Evolutionary conservation across 2,113 vertebrate species (phyloP).

Genomic region (Erythrolamprus reginae): DNA sequence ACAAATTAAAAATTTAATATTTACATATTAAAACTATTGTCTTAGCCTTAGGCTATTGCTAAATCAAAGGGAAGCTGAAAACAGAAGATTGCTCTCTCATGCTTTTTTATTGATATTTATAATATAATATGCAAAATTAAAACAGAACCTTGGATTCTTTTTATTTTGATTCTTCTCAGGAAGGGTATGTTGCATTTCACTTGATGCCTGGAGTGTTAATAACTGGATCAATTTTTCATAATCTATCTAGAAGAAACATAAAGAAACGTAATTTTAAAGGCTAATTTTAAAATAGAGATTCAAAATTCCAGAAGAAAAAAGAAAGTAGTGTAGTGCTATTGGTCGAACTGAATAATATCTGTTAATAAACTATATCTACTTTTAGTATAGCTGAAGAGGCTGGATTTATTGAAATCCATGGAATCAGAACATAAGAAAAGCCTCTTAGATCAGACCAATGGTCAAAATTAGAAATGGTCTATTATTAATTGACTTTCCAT

Average conservation of each 20-base stretch:
- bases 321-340: background rate
- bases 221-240: constrained; percentile 47
- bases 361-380: background rate
- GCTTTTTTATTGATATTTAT: constrained; percentile 54
- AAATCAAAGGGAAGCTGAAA: constrained; percentile 56
- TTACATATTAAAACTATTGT: background rate
- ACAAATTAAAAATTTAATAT: background rate
- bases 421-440: background rate
- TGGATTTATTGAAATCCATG: background rate
- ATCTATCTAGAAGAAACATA: constrained; percentile 56
- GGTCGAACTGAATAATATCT: background rate
- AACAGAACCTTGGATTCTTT: constrained; percentile 43
- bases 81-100: constrained; percentile 36
- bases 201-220: constrained; percentile 47
- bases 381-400: background rate
- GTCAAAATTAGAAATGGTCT: background rate
- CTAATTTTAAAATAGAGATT: background rate
- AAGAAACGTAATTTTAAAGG: background rate
- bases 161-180: constrained; percentile 26
- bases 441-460: background rate
- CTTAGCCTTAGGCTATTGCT: background rate
- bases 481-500: background rate
- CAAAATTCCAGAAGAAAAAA: background rate
- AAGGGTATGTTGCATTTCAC: constrained; percentile 23
- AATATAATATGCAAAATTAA: constrained; percentile 41